These are phyloP conservation scores for Phlogophora meticulosa DNA, from an alignment of 2,888 invertebrate species.

Conservation along the genomic window DNA sequence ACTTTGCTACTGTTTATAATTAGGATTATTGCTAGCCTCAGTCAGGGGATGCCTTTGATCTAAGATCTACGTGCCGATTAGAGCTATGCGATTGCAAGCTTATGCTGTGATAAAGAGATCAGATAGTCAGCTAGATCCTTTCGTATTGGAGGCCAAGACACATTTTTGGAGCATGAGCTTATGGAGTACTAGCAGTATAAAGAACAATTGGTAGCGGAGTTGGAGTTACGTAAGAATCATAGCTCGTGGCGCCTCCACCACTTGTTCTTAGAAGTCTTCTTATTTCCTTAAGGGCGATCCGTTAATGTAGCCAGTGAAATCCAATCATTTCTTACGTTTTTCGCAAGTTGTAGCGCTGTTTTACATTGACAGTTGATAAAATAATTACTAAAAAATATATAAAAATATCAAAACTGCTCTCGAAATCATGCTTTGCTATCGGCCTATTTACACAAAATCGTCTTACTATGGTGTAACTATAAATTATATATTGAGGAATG, in stretches of 20 bases:
- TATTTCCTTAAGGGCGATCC: neutral
- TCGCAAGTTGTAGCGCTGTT: no score
- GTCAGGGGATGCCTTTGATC: neutral
- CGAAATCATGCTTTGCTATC: no score
- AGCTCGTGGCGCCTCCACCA: neutral
- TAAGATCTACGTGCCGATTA: neutral
- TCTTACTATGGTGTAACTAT: no score
- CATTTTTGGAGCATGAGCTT: neutral
- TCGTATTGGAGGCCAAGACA: neutral
- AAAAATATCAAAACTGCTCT: no score
- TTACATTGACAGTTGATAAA: no score
- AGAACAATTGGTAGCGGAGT: neutral
- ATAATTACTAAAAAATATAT: no score
- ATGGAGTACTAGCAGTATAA: neutral
- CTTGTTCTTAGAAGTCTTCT: neutral
- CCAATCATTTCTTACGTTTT: no score
- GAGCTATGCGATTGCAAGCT: neutral
- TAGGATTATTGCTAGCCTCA: neutral
- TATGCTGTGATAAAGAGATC: neutral
- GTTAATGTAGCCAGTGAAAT: no score
- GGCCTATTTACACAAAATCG: no score
- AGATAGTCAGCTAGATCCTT: no score
- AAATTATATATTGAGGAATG: no score
- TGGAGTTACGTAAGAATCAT: neutral
- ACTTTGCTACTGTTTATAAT: neutral